phyloP scores from a whole-genome alignment of 2,888 invertebrate species.

The Antheraea assamensis region DNA sequence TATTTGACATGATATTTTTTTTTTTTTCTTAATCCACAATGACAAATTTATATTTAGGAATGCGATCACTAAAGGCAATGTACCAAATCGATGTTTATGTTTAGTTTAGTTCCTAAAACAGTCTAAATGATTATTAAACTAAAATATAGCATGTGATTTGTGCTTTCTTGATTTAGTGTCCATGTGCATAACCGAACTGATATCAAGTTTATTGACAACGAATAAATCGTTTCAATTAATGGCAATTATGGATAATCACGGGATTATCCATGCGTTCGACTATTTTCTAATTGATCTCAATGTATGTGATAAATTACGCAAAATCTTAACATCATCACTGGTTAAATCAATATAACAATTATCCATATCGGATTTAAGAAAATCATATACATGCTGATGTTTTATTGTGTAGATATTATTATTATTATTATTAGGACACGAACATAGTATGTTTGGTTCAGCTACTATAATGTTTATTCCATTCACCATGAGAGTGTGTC shows the following conservation, averaged over 20 bases:
- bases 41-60: not conserved
- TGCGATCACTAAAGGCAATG: not conserved
- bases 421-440: slow-evolving; percentile 38
- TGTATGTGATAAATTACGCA: slow-evolving; percentile 45
- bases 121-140: not conserved
- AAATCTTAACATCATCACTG: slow-evolving; percentile 52
- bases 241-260: not conserved
- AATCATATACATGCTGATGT: slow-evolving; percentile 51
- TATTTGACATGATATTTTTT: too few species aligned
- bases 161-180: not conserved
- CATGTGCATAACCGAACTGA: not conserved
- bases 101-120: not conserved
- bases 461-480: slow-evolving; percentile 35
- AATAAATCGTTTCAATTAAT: not conserved
- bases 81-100: not conserved
- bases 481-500: slow-evolving; percentile 47
- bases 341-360: slow-evolving; percentile 48
- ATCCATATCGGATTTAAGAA: slow-evolving; percentile 46
- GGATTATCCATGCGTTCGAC: not conserved
- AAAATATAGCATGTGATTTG: not conserved
- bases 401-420: slow-evolving; percentile 58
- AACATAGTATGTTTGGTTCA: slow-evolving; percentile 37
- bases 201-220: not conserved
- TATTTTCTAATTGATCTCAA: not conserved
- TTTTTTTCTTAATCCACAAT: not conserved